Evolutionary conservation across 1,140 invertebrate genomes (phyloP).

Genomic region (Galleria mellonella): DNA sequence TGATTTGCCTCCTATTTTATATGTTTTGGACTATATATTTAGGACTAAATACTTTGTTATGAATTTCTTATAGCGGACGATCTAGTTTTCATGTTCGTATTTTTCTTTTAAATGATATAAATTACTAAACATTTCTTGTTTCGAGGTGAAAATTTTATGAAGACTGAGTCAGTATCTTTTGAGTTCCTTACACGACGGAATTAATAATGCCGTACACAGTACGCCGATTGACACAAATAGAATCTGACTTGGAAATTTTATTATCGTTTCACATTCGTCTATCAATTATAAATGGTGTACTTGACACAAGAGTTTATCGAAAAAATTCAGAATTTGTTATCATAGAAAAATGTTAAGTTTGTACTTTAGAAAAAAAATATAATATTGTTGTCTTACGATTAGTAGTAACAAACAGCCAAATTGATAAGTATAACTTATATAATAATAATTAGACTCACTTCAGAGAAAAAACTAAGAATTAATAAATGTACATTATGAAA

Average conservation of each 20-base stretch:
- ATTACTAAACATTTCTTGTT: background rate
- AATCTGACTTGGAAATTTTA: too few species aligned
- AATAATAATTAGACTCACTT: conserved; percentile 6
- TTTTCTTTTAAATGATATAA: background rate
- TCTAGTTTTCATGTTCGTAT: too few species aligned
- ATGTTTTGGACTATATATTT: conserved; percentile 4
- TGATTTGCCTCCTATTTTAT: conserved; percentile 21
- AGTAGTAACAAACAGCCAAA: conserved; percentile 11
- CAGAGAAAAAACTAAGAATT: conserved; percentile 16
- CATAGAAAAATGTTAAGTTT: conserved; percentile 9
- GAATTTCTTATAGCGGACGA: background rate
- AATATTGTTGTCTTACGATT: conserved; percentile 12
- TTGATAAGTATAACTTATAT: conserved; percentile 7
- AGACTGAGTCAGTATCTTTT: conserved; percentile 16
- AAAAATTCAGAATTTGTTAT: background rate
- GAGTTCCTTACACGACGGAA: background rate
- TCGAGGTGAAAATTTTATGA: background rate
- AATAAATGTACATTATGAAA: conserved; percentile 20
- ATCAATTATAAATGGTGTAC: too few species aligned
- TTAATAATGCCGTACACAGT: background rate
- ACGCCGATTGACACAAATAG: too few species aligned
- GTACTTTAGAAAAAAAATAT: conserved; percentile 8
- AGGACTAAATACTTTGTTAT: background rate
- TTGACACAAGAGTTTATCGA: too few species aligned
- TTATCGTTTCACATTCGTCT: too few species aligned